Evolutionary conservation across 2,797 vertebrate species (phyloP).

Genomic region (Dendrocincla tyrannina): DNA sequence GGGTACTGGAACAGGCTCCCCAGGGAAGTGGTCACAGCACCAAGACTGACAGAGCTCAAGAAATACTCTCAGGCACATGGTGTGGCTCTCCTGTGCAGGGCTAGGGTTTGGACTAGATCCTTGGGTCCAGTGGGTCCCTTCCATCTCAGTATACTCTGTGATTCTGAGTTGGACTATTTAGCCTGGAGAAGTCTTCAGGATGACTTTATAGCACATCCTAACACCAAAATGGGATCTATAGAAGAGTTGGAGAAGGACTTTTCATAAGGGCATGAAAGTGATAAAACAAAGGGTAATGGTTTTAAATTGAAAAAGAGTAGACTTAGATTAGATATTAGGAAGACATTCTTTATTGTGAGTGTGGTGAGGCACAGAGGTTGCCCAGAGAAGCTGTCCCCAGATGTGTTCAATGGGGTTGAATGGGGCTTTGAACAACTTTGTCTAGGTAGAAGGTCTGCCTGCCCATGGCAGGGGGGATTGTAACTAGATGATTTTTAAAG

Average conservation of each 20-base stretch:
- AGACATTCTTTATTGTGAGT: background rate
- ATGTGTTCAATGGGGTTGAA: background rate
- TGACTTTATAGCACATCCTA: background rate
- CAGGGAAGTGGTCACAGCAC: background rate
- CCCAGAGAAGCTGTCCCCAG: background rate
- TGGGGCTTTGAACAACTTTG: background rate
- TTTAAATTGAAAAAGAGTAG: background rate
- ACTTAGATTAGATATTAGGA: background rate
- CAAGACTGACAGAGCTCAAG: background rate
- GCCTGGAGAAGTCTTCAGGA: background rate
- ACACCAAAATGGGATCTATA: rapidly evolving
- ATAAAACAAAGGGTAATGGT: background rate
- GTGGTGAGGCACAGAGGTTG: background rate
- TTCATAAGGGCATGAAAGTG: background rate
- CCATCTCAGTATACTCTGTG: background rate
- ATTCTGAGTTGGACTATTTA: background rate
- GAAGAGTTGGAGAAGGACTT: background rate
- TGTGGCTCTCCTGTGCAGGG: background rate
- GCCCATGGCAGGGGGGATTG: background rate
- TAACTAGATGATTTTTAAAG: background rate
- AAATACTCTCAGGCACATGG: background rate
- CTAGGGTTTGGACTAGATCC: background rate
- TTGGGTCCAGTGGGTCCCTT: background rate
- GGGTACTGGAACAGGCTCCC: background rate
- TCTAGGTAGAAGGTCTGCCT: background rate